Base-by-base conservation (phyloP, 2,888 invertebrate genomes). In the Leptopilina drosophilae region DNA sequence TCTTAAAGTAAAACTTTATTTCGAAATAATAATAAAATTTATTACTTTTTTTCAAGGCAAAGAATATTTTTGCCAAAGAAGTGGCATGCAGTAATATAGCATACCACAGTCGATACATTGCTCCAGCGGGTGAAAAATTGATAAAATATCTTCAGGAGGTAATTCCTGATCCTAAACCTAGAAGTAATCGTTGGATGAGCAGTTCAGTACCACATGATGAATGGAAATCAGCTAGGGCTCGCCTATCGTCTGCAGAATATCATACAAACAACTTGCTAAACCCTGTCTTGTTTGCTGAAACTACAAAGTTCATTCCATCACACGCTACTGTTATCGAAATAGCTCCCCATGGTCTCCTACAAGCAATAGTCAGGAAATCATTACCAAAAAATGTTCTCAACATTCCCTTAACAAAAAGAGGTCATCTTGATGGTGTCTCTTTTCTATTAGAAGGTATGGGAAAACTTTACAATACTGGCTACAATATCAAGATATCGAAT, bases 241-340 rank as follows among this genome's bases (percentile, higher is more conserved):
- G 7, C 11, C 46, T 67, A 0, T 95, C 95, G 1, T 97, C 97
- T 1, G 42, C 42, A 1, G 42, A 42, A 42, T 42, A 42, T 8
- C 42, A 42, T 42, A 42, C 42, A 42, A 0, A 97, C 89, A 98
- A 97, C 90, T 92, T 97, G 42, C 91, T 96, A 89, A 96, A 93
- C 93, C 88, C 92, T 82, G 91, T 93, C n/a, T 93, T 94, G 91
- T 97, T 97, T 90, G 97, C 97, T 88, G 98, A 98, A 92, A 96
- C 96, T 0, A 93, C 96, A 9, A 94, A 94, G 15, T 94, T 96
- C 56, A 95, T 98, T 85, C 98, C 97, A 1, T 93, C 94, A 73
- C 95, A 97, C 88, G 97, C 98, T 0, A 93, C 98, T 80, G 94
- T 95, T 8, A 95, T 98, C 83, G 98, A 98, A 92, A 95, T 98